Evolutionary conservation across 2,797 vertebrate species (phyloP).

Genomic region (Pipistrellus pipistrellus): DNA sequence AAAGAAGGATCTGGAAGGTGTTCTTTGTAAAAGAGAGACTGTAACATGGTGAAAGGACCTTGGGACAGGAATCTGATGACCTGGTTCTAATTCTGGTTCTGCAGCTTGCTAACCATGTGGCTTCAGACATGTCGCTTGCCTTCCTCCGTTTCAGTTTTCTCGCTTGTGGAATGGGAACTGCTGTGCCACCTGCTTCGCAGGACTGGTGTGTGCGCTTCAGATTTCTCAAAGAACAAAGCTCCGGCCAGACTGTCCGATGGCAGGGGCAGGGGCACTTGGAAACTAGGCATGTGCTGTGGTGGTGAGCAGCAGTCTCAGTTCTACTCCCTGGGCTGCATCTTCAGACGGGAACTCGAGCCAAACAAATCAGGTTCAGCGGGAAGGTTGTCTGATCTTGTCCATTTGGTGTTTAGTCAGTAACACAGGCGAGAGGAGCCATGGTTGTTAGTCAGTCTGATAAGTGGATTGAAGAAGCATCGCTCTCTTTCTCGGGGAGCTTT

Average conservation of each 20-base stretch:
- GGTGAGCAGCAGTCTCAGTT: background rate
- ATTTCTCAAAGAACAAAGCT: conserved; percentile 8
- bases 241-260: background rate
- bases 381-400: conserved; percentile 41
- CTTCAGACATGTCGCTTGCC: background rate
- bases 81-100: conserved; percentile 65
- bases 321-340: background rate
- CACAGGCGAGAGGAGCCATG: background rate
- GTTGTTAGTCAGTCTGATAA: background rate
- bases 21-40: conserved; percentile 31
- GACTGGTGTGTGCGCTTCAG: background rate
- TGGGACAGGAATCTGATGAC: background rate
- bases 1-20: conserved; percentile 15
- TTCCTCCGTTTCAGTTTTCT: conserved; percentile 17
- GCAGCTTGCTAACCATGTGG: background rate
- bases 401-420: conserved; percentile 40
- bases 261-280: background rate
- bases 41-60: background rate
- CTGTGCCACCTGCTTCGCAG: background rate
- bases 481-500: background rate
- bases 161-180: background rate
- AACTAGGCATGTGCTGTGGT: background rate
- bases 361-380: background rate
- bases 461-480: conserved; percentile 2
- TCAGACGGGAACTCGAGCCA: background rate